Evolutionary conservation across 92 coral and sea anemone species (phyloP).

Genomic region (Blastomussa wellsi): DNA sequence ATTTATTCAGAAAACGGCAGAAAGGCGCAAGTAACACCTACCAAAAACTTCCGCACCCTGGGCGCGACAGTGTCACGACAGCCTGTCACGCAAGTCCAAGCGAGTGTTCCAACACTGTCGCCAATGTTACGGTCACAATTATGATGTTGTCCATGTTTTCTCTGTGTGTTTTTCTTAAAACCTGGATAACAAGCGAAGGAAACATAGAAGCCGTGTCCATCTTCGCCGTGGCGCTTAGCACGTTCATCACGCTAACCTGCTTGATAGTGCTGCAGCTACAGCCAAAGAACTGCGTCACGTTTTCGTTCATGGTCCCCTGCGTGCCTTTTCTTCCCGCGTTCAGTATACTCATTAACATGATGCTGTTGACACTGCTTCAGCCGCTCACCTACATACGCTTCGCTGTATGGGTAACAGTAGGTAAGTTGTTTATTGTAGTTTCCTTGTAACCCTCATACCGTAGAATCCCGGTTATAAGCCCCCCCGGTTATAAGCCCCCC

Average conservation of each 20-base stretch:
- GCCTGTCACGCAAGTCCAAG: conserved; percentile 38
- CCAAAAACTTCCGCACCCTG: conserved; percentile 35
- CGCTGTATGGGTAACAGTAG: conserved; percentile 72
- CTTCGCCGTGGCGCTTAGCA: conserved; percentile 43
- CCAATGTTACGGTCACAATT: conserved; percentile 56
- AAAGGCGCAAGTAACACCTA: conserved; percentile 20
- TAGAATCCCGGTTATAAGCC: no score
- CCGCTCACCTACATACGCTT: conserved; percentile 67
- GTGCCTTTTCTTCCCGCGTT: conserved; percentile 75
- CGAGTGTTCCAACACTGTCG: conserved; percentile 45
- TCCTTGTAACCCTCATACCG: neutral
- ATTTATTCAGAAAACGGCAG: conserved; percentile 15
- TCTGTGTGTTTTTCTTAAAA: conserved; percentile 53
- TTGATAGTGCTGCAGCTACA: conserved; percentile 52
- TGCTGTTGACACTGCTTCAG: conserved; percentile 65
- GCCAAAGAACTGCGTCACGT: conserved; percentile 73
- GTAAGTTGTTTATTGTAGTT: conserved; percentile 50
- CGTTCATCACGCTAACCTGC: conserved; percentile 47
- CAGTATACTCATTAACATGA: conserved; percentile 71
- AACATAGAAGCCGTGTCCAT: conserved; percentile 44
- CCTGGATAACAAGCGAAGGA: conserved; percentile 30
- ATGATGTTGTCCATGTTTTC: conserved; percentile 57
- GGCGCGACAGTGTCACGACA: conserved; percentile 24
- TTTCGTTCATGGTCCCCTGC: conserved; percentile 84
- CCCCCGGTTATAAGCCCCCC: no score